Evolutionary conservation across 2,888 invertebrate genomes (phyloP).

Genomic region (Folsomia candida): DNA sequence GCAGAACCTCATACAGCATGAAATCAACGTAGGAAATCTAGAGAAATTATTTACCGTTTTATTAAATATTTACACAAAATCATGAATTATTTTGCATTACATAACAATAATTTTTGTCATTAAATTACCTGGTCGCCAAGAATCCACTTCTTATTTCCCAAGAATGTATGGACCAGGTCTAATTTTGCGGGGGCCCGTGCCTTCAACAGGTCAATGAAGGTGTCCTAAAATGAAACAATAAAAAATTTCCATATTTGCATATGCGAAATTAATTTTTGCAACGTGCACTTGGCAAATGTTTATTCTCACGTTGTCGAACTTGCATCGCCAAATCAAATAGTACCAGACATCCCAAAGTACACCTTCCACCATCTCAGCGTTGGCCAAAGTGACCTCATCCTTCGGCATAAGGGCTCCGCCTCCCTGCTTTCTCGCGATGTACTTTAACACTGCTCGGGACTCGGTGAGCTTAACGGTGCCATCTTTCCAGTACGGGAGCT

Average conservation of each 20-base stretch:
- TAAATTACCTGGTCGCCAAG: conserved; percentile 36
- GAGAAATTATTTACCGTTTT: too few relatives aligned
- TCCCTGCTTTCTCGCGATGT: conserved; percentile 55
- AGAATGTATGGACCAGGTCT: conserved; percentile 18
- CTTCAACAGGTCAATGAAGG: conserved; percentile 3
- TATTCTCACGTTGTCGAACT: conserved; percentile 12
- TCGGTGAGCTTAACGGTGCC: conserved; percentile 55
- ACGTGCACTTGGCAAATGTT: not conserved
- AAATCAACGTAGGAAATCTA: too few relatives aligned
- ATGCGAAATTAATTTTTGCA: too few relatives aligned
- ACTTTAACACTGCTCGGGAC: conserved; percentile 55
- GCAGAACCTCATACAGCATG: too few relatives aligned
- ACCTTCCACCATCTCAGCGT: conserved; percentile 37
- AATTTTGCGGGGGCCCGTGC: conserved; percentile 22
- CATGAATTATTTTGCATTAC: too few relatives aligned
- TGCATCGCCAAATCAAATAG: conserved; percentile 20
- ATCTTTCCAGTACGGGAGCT: conserved; percentile 57
- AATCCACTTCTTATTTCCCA: conserved; percentile 29
- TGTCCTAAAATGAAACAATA: conserved; percentile 22
- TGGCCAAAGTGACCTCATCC: not conserved
- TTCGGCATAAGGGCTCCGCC: conserved; percentile 44
- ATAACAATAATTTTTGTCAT: too few relatives aligned
- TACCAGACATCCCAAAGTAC: conserved; percentile 37
- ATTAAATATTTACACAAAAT: too few relatives aligned
- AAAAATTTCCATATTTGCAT: too few relatives aligned